Evolutionary conservation across 2,888 invertebrate genomes (phyloP), one percentile per base, ranked within the genome.

Genomic region (Dromius quadrimaculatus): DNA sequence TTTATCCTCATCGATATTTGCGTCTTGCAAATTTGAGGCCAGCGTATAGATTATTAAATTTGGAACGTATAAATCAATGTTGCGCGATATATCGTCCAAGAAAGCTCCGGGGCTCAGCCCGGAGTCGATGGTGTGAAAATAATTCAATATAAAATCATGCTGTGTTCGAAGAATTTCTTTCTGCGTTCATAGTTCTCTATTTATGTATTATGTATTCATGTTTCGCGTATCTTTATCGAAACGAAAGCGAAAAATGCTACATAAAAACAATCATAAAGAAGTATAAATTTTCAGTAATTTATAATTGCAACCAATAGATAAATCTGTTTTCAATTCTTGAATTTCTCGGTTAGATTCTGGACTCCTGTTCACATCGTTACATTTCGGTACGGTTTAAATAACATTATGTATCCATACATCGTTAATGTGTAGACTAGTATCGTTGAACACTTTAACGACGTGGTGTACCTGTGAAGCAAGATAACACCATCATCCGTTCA

Each of bases 111-210:
- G n/a, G n/a, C n/a, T n/a, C n/a, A n/a, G n/a, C 17, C 23, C 47
- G 36, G 19, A 17, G 15, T 70, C 62, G 62, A 70, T 70, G 70
- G 70, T 36, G 61, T 50, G 70, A 45, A 70, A 45, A 28, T 70
- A 70, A 70, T 62, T 70, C 70, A 70, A 70, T 70, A 70, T 50
- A 70, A 62, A 70, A 70, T 70, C 70, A 59, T 45, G 57, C 41
- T 59, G 43, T 22, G 28, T 41, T 28, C 54, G 68, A 19, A 47
- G 65, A 65, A 59, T 68, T 68, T 45, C 68, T 68, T 68, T 68
- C 68, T 68, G 68, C 68, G 68, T 68, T 57, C 19, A 59, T 68
- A 59, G 57, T 43, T 68, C 43, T 68, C 59, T 68, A 59, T 68
- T 59, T 68, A 68, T 68, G 43, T 66, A 19, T 38, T 62, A 62